Conservation (phyloP, 2,888 invertebrate species). For the Philonicus albiceps region DNA sequence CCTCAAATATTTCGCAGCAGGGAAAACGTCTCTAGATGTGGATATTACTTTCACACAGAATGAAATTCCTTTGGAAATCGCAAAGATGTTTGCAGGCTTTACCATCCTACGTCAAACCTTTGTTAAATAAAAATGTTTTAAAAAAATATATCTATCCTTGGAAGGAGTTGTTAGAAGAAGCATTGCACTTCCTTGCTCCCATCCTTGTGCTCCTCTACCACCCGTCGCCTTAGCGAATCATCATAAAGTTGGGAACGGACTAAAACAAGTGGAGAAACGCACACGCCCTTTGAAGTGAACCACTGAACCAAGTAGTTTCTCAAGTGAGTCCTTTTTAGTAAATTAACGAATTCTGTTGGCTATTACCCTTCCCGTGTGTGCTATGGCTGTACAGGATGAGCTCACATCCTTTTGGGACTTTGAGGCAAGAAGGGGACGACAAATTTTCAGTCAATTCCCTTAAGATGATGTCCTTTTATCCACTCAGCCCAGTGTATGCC, state of each 20-base stretch:
- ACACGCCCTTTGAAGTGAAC: slow-evolving; percentile 24
- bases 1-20: neutral
- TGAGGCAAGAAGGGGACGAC: neutral
- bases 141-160: neutral
- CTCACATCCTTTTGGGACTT: neutral
- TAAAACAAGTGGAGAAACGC: slow-evolving; percentile 22
- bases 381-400: neutral
- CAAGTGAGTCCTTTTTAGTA: slow-evolving; percentile 43
- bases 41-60: slow-evolving; percentile 5
- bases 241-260: slow-evolving; percentile 5
- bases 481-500: slow-evolving; percentile 5
- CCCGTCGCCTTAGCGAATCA: neutral
- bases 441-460: slow-evolving; percentile 40
- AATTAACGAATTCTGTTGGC: slow-evolving; percentile 43
- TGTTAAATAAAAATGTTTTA: neutral
- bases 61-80: neutral
- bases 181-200: neutral
- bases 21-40: neutral
- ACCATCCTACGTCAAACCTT: neutral
- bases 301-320: slow-evolving; percentile 38
- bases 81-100: neutral
- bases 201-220: no score
- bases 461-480: slow-evolving; percentile 41
- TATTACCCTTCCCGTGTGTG: slow-evolving; percentile 35
- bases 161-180: neutral